Conservation (phyloP, 2,797 vertebrate genomes). For the Odontamblyopus lacepedii region DNA sequence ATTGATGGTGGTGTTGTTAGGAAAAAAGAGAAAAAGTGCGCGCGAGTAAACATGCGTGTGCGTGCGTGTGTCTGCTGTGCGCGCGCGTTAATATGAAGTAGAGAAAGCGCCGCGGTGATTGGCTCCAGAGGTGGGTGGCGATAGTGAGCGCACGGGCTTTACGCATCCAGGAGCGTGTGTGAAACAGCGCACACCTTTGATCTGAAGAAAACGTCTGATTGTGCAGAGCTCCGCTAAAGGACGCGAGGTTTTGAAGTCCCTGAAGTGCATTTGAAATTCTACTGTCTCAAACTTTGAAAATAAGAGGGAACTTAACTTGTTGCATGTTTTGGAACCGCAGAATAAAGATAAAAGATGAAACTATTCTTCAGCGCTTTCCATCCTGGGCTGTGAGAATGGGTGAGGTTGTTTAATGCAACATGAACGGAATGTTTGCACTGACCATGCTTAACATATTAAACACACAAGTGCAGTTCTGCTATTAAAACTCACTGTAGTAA, state of each 20-base stretch:
- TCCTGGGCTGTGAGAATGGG: not conserved
- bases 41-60: conserved; percentile 24
- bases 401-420: not conserved
- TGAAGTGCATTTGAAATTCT: not conserved
- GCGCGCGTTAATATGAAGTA: conserved; percentile 33
- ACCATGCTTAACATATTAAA: not conserved
- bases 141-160: conserved; percentile 13
- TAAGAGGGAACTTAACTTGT: conserved; percentile 6
- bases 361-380: not conserved
- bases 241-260: not conserved
- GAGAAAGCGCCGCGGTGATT: conserved; percentile 46
- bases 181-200: conserved; percentile 6
- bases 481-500: not conserved
- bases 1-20: conserved; percentile 40
- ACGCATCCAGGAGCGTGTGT: not conserved
- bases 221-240: not conserved
- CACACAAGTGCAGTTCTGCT: not conserved
- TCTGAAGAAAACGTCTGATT: not conserved
- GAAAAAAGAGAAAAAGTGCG: conserved; percentile 18
- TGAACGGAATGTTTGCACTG: not conserved
- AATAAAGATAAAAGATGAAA: not conserved
- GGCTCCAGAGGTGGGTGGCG: conserved; percentile 49
- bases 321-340: not conserved
- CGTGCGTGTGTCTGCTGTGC: conserved; percentile 2
- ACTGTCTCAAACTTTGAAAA: not conserved